These are phyloP conservation scores for Rhinichthys klamathensis DNA, from an alignment of 2,113 vertebrate species.

Conservation along the genomic window DNA sequence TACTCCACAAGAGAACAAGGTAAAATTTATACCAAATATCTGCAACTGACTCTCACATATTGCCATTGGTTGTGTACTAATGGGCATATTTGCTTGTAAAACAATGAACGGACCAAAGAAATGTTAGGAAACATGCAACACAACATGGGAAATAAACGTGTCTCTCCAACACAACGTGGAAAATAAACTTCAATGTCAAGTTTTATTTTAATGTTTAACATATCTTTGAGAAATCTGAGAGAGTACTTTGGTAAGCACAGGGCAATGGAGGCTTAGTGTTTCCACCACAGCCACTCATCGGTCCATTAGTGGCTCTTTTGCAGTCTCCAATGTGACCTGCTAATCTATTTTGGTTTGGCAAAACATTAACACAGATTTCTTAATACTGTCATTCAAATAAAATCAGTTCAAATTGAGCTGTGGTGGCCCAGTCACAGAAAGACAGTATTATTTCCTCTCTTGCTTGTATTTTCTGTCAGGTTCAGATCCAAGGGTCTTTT, in stretches of 20 bases:
- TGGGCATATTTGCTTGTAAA: neutral
- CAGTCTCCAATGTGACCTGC: conserved; percentile 20
- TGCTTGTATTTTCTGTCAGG: neutral
- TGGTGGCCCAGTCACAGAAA: neutral
- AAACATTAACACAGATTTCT: conserved; percentile 39
- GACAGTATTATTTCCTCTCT: neutral
- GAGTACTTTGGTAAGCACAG: conserved; percentile 63
- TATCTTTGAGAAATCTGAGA: conserved; percentile 1
- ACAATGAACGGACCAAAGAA: neutral
- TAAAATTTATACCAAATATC: conserved; percentile 57
- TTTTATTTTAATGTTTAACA: neutral
- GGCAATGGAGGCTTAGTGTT: conserved; percentile 46
- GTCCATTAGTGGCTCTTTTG: conserved; percentile 29
- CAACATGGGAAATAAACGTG: neutral
- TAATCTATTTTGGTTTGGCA: conserved; percentile 27
- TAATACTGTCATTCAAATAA: neutral
- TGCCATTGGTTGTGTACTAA: neutral
- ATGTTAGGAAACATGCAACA: neutral
- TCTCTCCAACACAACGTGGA: neutral
- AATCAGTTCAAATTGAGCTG: neutral
- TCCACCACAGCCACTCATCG: conserved; percentile 62
- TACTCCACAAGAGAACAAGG: conserved; percentile 84
- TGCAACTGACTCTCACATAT: neutral
- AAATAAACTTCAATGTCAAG: conserved; percentile 22
- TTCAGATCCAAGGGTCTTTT: neutral